Evolutionary conservation across 2,113 vertebrate species (phyloP), one percentile per base, ranked within the genome.

Genomic region (Chascanopsetta lugubris): DNA sequence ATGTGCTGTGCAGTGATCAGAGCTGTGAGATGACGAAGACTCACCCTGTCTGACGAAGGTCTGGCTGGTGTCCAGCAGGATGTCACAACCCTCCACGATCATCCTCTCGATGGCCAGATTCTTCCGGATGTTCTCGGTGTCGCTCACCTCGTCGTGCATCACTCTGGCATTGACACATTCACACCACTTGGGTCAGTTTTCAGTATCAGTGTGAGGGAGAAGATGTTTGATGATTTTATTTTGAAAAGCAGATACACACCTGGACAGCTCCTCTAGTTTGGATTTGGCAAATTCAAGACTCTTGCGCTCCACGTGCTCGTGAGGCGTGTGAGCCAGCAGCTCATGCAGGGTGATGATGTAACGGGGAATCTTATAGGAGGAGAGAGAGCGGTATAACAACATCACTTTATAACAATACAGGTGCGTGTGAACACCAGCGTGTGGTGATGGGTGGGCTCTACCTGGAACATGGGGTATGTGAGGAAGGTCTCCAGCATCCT

Each of bases 381-480:
- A 21, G 50, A 21, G 50, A 47, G 8, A 65, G 17, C 4, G 46
- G 54, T 10, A 2, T 24, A 7, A 25, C 15, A 36, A 38, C 27
- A 50, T n/a, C 8, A 47, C 26, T 34, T 4, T 5, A 27, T 20
- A 27, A 22, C 20, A 42, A 17, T 17, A 6, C n/a, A 6, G 6
- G 12, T 42, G 2, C 1, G 38, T 42, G 34, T 45, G 20, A 47
- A 42, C 12, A 15, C 1, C 3, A 20, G 15, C 25, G 21, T 20
- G 50, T 20, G 25, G 5, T 8, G 17, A 40, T 24, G 48, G 1
- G 13, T 0, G 2, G 22, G 17, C 38, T 56, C 46, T 90, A 99
- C 97, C 96, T 99, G 97, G 89, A 99, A 99, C 97, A 99, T 99
- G 2, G 97, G 97, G 55, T 99, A 99, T 8, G 97, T 99, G 82